A percentile compares a stretch with the other conserved stretches of the same genome.
Evolutionary conservation across 2,888 invertebrate species (phyloP).

Genomic region (Endomychus coccineus): DNA sequence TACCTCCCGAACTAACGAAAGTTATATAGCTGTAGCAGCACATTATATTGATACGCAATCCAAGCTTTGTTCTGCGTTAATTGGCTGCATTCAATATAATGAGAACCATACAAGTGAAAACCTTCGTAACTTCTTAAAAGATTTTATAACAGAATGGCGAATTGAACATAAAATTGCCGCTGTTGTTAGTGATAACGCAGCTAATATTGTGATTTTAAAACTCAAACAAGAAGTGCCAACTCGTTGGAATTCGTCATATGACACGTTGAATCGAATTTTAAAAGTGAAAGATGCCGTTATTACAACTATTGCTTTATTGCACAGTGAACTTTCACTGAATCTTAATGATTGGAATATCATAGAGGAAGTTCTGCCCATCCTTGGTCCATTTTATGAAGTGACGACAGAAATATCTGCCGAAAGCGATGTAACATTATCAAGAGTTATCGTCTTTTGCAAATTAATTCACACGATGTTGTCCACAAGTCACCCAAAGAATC

Average conservation of each 20-base stretch:
- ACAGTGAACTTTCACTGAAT: background rate
- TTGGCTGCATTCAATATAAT: conserved; percentile 4
- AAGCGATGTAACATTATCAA: too few species aligned
- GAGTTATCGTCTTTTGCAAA: too few species aligned
- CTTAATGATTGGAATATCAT: background rate
- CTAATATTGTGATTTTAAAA: conserved; percentile 16
- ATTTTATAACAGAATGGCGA: conserved; percentile 18
- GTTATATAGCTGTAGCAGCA: background rate
- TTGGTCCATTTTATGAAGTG: background rate
- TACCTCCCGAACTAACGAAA: too few species aligned
- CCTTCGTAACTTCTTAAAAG: conserved; percentile 15
- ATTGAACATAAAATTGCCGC: conserved; percentile 24
- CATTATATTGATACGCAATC: background rate
- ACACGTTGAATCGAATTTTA: background rate
- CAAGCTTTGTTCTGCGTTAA: conserved; percentile 1
- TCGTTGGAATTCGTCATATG: background rate
- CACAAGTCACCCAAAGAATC: too few species aligned
- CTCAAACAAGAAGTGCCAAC: background rate
- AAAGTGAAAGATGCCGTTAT: background rate
- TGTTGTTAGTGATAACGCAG: conserved; percentile 23
- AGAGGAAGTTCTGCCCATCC: background rate
- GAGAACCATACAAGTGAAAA: conserved; percentile 23
- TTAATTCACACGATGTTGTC: too few species aligned
- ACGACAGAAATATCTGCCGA: background rate
- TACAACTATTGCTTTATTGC: background rate